Conservation (phyloP, 2,888 invertebrate genomes). For the Anagyrus pseudococci region DNA sequence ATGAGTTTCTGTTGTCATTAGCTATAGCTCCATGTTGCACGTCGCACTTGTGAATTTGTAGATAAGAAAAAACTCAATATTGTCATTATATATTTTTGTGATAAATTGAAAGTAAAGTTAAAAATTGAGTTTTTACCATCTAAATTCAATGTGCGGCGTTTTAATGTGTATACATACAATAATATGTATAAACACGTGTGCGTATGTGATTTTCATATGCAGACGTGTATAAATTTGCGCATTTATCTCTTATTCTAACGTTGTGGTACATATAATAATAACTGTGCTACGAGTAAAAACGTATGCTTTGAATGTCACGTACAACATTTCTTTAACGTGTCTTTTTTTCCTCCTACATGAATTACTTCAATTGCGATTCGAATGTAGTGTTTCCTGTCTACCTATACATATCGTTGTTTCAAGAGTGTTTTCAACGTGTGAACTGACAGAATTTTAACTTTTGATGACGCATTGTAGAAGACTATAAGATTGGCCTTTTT, state of each 20-base stretch:
- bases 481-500: too few species aligned
- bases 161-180: constrained; percentile 32
- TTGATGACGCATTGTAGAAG: constrained; percentile 17
- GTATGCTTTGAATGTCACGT: constrained; percentile 58
- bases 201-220: too few species aligned
- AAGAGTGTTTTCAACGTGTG: constrained; percentile 18
- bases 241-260: constrained; percentile 38
- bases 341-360: constrained; percentile 30
- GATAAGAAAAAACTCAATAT: not conserved
- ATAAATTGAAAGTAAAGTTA: constrained; percentile 15
- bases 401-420: constrained; percentile 25
- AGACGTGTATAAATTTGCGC: constrained; percentile 11
- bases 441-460: constrained; percentile 21
- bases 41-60: not conserved
- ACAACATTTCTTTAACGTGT: constrained; percentile 43
- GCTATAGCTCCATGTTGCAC: too few species aligned
- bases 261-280: constrained; percentile 42
- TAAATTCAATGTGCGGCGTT: not conserved
- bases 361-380: constrained; percentile 28
- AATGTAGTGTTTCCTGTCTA: constrained; percentile 43
- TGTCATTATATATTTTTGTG: not conserved
- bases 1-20: constrained; percentile 56
- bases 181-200: constrained; percentile 24
- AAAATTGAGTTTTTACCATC: not conserved
- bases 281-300: constrained; percentile 45